A percentile compares a stretch with the other conserved stretches of the same genome.
Conservation (phyloP, 2,888 invertebrate genomes). For the Magallana nippona region DNA sequence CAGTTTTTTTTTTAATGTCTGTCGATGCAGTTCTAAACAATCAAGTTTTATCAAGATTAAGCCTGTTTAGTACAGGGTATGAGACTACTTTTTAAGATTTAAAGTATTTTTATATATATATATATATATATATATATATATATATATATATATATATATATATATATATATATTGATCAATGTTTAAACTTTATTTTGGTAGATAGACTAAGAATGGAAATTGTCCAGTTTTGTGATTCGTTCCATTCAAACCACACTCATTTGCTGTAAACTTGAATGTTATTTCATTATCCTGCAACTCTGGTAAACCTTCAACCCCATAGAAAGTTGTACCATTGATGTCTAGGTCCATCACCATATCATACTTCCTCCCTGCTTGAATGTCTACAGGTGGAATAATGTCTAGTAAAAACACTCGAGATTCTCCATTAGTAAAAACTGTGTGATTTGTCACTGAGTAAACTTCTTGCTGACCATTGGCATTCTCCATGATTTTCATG, state of each 20-base stretch:
- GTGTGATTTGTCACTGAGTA: neutral
- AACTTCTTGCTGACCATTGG: neutral
- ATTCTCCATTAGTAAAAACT: conserved; percentile 3
- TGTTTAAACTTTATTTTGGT: neutral
- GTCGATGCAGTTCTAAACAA: too few species aligned
- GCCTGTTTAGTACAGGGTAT: too few species aligned
- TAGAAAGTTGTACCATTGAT: neutral
- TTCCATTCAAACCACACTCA: neutral
- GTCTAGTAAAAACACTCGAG: neutral
- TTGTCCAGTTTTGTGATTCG: conserved; percentile 13
- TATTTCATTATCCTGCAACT: neutral
- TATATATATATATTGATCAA: neutral
- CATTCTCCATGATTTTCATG: conserved; percentile 3
- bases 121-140: too few species aligned
- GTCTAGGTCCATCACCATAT: neutral
- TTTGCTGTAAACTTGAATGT: conserved; percentile 1
- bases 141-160: too few species aligned
- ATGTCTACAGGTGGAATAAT: conserved; percentile 12
- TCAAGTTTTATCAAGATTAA: too few species aligned
- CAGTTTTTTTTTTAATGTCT: too few species aligned
- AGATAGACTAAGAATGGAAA: neutral
- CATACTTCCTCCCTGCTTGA: conserved; percentile 15
- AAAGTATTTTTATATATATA: too few species aligned
- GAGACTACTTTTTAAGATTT: too few species aligned
- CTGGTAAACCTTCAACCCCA: conserved; percentile 18